phyloP scores from a whole-genome alignment of 64 coral and sea anemone genomes.

The Montipora foliosa region DNA sequence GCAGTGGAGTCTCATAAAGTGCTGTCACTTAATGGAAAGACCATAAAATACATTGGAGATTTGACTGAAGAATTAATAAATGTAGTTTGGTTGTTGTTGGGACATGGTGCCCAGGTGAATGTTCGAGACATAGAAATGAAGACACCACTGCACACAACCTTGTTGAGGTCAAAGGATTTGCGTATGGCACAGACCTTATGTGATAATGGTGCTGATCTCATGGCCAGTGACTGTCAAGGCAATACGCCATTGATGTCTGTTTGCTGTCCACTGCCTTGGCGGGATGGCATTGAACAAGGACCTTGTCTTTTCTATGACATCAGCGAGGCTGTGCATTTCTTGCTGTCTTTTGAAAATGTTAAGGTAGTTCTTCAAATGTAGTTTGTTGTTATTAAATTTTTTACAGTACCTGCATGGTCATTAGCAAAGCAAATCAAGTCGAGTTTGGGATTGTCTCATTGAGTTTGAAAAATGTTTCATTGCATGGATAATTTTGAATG shows the following conservation, averaged over 20 bases:
- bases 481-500: too few species aligned
- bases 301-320: conserved; percentile 70
- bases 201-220: conserved; percentile 90
- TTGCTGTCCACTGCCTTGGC: conserved; percentile 87
- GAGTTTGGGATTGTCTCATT: background rate
- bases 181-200: conserved; percentile 82
- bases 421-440: background rate
- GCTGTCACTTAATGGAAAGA: conserved; percentile 47
- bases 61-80: conserved; percentile 84
- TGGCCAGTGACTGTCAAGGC: conserved; percentile 79
- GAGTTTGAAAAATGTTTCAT: background rate
- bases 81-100: conserved; percentile 77
- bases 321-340: conserved; percentile 66
- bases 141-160: conserved; percentile 82
- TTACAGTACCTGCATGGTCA: background rate
- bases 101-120: conserved; percentile 86
- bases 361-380: conserved; percentile 43
- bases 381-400: background rate
- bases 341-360: conserved; percentile 78
- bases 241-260: conserved; percentile 92
- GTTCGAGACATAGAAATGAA: conserved; percentile 80
- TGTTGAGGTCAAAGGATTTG: conserved; percentile 77
- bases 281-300: conserved; percentile 72
- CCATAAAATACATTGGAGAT: conserved; percentile 43
- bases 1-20: conserved; percentile 35